A percentile compares a stretch with the other conserved stretches of the same genome.
phyloP scores from a whole-genome alignment of 1,140 invertebrate species.

The Branchinecta lindahli region DNA sequence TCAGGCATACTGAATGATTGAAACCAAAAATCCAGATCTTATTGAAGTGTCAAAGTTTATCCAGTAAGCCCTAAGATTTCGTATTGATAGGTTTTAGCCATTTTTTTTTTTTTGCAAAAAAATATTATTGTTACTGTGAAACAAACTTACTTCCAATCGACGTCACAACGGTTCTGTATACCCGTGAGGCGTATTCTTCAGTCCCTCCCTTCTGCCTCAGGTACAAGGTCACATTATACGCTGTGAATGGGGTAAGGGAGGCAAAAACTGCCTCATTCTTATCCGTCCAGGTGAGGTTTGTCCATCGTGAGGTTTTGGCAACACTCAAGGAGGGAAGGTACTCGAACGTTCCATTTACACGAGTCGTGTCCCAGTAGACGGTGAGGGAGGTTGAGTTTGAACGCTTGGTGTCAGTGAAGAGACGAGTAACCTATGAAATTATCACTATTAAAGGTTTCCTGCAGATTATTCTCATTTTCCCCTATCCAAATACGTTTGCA shows the following conservation, averaged over 20 bases:
- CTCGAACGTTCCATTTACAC: conserved; percentile 32
- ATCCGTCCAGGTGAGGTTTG: conserved; percentile 35
- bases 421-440: conserved; percentile 31
- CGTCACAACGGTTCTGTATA: conserved; percentile 43
- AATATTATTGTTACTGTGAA: no score
- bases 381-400: conserved; percentile 36
- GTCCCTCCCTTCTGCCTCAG: conserved; percentile 37
- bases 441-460: background rate
- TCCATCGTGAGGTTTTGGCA: conserved; percentile 24
- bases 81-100: no score
- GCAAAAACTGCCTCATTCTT: conserved; percentile 41
- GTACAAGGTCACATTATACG: conserved; percentile 61
- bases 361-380: conserved; percentile 40
- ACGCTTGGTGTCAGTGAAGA: conserved; percentile 37
- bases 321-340: conserved; percentile 43
- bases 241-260: conserved; percentile 47
- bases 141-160: conserved; percentile 39
- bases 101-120: no score
- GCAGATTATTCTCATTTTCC: no score
- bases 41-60: no score
- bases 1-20: no score
- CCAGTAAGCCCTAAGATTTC: no score
- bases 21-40: no score
- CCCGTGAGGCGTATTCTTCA: conserved; percentile 37
- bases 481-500: no score